Evolutionary conservation across 2,888 invertebrate species (phyloP), one percentile per base, ranked within the genome.

Genomic region (Orchestes rusci): DNA sequence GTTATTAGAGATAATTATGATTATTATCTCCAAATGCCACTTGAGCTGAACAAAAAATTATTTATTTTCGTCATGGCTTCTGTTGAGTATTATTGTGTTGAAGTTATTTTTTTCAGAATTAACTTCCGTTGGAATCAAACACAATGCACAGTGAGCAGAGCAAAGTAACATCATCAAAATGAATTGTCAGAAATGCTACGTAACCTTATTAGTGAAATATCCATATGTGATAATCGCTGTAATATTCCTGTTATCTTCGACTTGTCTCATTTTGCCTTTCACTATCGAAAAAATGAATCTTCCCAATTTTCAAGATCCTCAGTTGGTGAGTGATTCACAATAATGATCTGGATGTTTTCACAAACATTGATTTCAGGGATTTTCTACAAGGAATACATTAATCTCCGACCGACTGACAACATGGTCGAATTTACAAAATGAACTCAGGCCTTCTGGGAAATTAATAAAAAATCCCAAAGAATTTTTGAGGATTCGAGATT

Each of bases 341-440:
- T n/a, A n/a, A n/a, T n/a, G n/a, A 19, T n/a, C 20, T 19, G 18
- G 13, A 12, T 20, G 16, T n/a, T 19, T 34, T 2, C 18, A 17
- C 34, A 34, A 34, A 4, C 17, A 19, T 34, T 30, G 28, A 7
- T 56, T 55, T 38, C 58, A 91, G 79, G 94, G 94, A 3, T 95
- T 94, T 70, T 91, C 92, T 66, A 84, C 93, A 10, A 76, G 94
- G 51, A 92, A 92, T n/a, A 94, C 93, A 2, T 71, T 74, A 32
- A 74, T 94, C 58, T 81, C 89, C 2, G 77, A 85, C 61, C 77
- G 90, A 40, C 73, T 88, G 53, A 82, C 82, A 32, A 80, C 92
- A 18, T 93, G 90, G 87, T 76, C 83, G 58, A 91, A 92, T 70
- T 76, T 94, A 39, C 70, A 84, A 47, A 23, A 37, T 30, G 81